Base-by-base conservation (phyloP, 2,888 invertebrate genomes). In the Dynastes tityus region DNA sequence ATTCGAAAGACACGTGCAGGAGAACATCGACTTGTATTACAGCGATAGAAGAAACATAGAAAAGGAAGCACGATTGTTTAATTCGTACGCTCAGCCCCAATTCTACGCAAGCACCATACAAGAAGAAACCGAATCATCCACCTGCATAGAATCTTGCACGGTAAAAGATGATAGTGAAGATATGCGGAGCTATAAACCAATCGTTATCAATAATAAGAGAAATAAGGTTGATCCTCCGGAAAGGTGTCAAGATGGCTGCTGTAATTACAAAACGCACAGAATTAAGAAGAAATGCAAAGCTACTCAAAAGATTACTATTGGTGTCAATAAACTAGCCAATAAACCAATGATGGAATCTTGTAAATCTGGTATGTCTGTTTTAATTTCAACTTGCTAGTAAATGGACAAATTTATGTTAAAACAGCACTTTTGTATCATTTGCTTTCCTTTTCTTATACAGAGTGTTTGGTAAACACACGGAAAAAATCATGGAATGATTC, bases 11-110 rank as follows among this genome's bases (percentile, higher is more conserved):
- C 49, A 32, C 5, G 40, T 71, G 6, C 61, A 45, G 13, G 78
- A 78, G 49, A 78, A 73, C 37, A 78, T 78, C 22, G 78, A 78
- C 16, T 51, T 61, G 40, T 78, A 78, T 27, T 78, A 73, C 29
- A 78, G 78, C 32, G 78, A 78, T n/a, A 51, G 53, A 37, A 78
- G 61, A 45, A 78, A 78, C 45, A 63, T 78, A 13, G 71, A 78
- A n/a, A 73, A 64, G n/a, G 78, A 78, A 40, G 78, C 78, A n/a
- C 49, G 53, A 51, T 32, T 63, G 37, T 78, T 73, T 73, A 32
- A 27, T n/a, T 37, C 29, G 11, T 73, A 68, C 16, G 32, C 65
- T 13, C 63, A 55, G 5, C 73, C 73, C 11, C 13, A 27, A 13
- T 74, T 22, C 11, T 51, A 45, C 13, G 58, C 76, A 11, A 61